Conservation (phyloP, 2,113 vertebrate species). For the Orcinus orca region DNA sequence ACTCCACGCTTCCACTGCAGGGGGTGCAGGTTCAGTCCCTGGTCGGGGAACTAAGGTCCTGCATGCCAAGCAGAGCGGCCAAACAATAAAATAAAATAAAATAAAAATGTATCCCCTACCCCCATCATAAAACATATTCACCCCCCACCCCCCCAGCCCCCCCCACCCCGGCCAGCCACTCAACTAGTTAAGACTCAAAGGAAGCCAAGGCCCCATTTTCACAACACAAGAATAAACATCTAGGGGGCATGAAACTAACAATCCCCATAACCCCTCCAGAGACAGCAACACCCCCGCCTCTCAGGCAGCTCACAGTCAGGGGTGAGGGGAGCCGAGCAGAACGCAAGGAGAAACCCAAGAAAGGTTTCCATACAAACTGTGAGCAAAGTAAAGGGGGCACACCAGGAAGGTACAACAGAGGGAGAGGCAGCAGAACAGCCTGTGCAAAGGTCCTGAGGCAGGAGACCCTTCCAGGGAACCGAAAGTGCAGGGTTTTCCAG, state of each 20-base stretch:
- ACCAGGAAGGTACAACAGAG: neutral
- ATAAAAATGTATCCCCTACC: neutral
- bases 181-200: neutral
- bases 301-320: neutral
- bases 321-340: neutral
- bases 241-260: neutral
- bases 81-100: neutral
- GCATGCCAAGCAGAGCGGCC: too few species aligned
- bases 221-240: neutral
- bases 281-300: neutral
- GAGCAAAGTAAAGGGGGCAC: too few species aligned
- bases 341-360: neutral
- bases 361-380: neutral
- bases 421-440: neutral
- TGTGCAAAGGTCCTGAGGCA: neutral
- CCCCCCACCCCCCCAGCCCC: too few species aligned
- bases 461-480: rapidly evolving
- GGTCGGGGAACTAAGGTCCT: too few species aligned
- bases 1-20: neutral
- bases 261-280: neutral
- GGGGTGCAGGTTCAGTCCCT: neutral
- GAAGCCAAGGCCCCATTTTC: neutral
- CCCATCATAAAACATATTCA: neutral
- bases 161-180: neutral
- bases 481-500: neutral